Conservation (phyloP, 2,797 vertebrate genomes). For the Cirrhinus mrigala region DNA sequence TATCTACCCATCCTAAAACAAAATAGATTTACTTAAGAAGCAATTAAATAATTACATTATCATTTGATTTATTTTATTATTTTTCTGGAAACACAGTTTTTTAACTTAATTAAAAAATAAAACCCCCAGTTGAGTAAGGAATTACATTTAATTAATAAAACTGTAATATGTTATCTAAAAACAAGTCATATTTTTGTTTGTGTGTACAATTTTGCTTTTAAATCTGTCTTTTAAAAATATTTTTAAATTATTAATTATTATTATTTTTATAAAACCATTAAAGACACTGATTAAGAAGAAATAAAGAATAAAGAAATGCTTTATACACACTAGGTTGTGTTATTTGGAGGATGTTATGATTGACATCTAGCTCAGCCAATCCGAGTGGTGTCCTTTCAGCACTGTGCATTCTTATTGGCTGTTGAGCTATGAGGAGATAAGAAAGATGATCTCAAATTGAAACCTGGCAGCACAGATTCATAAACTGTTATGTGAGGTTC, state of each 20-base stretch:
- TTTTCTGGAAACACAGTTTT: too few relatives aligned
- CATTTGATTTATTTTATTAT: too few relatives aligned
- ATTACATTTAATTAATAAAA: background rate
- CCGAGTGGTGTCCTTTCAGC: constrained; percentile 45
- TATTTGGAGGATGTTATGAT: constrained; percentile 23
- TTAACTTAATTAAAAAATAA: too few relatives aligned
- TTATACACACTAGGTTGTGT: constrained; percentile 21
- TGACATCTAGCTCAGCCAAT: constrained; percentile 38
- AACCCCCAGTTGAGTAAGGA: background rate
- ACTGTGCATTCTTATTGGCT: constrained; percentile 61
- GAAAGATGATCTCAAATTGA: constrained; percentile 43
- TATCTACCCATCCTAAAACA: background rate
- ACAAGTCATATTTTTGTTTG: too few relatives aligned
- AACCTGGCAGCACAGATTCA: constrained; percentile 61
- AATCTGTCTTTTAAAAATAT: too few relatives aligned
- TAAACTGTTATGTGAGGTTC: constrained; percentile 53
- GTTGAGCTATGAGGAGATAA: constrained; percentile 60
- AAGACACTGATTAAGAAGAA: background rate
- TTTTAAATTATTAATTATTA: too few relatives aligned
- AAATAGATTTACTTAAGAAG: background rate
- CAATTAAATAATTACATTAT: background rate
- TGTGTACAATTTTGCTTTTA: too few relatives aligned
- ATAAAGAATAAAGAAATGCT: constrained; percentile 6
- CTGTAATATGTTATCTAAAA: background rate
- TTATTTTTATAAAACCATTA: too few relatives aligned